A percentile compares a stretch with the other conserved stretches of the same genome.
These are phyloP conservation scores for Burhinus bistriatus DNA, from an alignment of 2,113 vertebrate species.

Conservation along the genomic window DNA sequence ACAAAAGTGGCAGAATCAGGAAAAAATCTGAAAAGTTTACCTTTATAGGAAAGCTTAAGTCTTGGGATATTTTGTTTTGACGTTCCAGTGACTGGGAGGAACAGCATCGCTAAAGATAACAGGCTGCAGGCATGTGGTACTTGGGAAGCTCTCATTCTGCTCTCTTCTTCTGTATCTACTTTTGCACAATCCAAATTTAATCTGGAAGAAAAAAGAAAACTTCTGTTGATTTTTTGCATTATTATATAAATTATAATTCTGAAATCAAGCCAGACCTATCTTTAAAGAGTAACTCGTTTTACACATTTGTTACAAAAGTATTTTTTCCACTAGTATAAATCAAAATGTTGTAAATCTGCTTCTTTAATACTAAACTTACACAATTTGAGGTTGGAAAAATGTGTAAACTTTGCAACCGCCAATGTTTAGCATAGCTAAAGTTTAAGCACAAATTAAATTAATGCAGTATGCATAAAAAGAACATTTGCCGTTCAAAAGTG, in stretches of 20 bases:
- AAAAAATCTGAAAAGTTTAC: conserved; percentile 71
- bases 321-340: background rate
- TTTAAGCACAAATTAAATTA: background rate
- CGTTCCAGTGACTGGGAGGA: conserved; percentile 75
- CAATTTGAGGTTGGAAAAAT: background rate
- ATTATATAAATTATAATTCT: background rate
- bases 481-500: background rate
- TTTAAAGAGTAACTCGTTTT: background rate
- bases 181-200: background rate
- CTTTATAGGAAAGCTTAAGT: conserved; percentile 90
- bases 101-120: conserved; percentile 74
- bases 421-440: background rate
- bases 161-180: conserved; percentile 40
- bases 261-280: background rate
- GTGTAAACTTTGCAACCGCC: background rate
- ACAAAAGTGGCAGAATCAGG: background rate
- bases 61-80: conserved; percentile 90
- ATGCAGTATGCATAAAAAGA: background rate
- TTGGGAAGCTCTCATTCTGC: conserved; percentile 32
- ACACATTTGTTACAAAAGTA: background rate
- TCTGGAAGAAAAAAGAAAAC: conserved; percentile 63
- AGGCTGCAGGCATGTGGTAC: conserved; percentile 61
- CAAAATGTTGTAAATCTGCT: background rate
- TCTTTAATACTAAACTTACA: background rate
- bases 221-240: background rate